Base-by-base conservation (phyloP, 2,113 vertebrate species). In the Thymallus thymallus region DNA sequence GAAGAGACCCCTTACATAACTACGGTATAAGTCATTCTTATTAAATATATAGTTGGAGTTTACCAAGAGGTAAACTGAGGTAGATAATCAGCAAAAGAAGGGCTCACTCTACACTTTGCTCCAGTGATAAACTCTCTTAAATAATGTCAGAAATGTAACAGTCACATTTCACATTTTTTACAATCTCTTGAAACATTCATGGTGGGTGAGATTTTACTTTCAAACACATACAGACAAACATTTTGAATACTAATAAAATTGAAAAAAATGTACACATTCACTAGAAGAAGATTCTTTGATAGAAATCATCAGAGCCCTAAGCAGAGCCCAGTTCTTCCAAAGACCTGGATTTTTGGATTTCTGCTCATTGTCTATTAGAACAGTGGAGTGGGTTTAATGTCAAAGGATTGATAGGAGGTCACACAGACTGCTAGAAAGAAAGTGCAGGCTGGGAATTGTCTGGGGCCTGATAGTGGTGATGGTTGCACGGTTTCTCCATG, bases 101-200 rank as follows among this genome's bases (percentile, higher is more conserved):
- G 85, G 79, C 68, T 81, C 85, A 80, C 80, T 73, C 70, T 87
- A 89, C 88, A 92, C 94, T 94, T 93, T 88, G 90, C 95, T 97
- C 95, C 95, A 97, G 95, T 96, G 97, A 97, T 86, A 87, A 79
- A 92, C 93, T 91, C 93, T 91, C 88, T 90, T 91, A 94, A 92
- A 93, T 91, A 87, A 90, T 85, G 91, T 91, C 92, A 91, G 82
- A 92, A 89, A 41, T 41, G 35, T 41, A 41, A 41, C 35, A 88
- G 90, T 88, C 89, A 85, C 88, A 32, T 72, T 92, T 94, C 93
- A 92, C 93, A 94, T 94, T 94, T 82, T 67, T 80, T 82, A 93
- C 88, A 88, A 78, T 87, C 78, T 80, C 82, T 89, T 89, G 76
- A 84, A 87, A 94, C 92, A 94, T 94, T 94, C 93, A 92, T 73